Conservation (phyloP, 2,113 vertebrate genomes). For the Ariopsis seemanni region DNA sequence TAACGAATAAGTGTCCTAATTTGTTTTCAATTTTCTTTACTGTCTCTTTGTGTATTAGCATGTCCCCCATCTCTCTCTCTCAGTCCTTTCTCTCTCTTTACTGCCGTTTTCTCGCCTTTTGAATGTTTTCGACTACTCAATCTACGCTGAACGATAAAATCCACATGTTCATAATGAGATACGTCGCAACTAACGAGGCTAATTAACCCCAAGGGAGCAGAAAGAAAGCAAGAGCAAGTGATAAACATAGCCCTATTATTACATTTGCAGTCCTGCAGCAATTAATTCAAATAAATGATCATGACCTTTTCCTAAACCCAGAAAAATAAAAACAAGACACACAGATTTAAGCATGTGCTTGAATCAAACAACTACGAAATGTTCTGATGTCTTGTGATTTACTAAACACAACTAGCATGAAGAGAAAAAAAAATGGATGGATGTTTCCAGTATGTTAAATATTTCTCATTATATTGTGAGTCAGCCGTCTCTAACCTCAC, state of each 20-base stretch:
- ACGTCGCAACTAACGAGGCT: conserved; percentile 63
- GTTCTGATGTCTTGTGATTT: neutral
- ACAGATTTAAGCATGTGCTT: conserved; percentile 29
- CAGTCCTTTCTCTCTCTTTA: neutral
- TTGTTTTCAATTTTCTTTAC: neutral
- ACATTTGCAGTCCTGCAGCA: neutral
- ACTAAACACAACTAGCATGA: neutral
- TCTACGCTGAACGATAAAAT: conserved; percentile 57
- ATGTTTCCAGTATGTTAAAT: neutral
- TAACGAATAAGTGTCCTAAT: neutral
- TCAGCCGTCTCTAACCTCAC: neutral
- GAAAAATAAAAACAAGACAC: conserved; percentile 23
- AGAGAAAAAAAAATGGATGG: neutral
- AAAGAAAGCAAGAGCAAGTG: neutral
- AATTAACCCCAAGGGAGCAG: conserved; percentile 66
- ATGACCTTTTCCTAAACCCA: conserved; percentile 3
- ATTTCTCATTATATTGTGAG: neutral
- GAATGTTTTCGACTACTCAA: conserved; percentile 1
- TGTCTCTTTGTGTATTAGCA: neutral
- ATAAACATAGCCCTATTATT: conserved; percentile 14
- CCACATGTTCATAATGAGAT: conserved; percentile 52
- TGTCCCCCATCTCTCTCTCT: neutral
- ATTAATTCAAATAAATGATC: neutral
- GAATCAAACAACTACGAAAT: neutral
- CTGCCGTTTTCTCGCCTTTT: neutral